phyloP scores from a whole-genome alignment of 2,797 vertebrate genomes.

The Gadopsis marmoratus region DNA sequence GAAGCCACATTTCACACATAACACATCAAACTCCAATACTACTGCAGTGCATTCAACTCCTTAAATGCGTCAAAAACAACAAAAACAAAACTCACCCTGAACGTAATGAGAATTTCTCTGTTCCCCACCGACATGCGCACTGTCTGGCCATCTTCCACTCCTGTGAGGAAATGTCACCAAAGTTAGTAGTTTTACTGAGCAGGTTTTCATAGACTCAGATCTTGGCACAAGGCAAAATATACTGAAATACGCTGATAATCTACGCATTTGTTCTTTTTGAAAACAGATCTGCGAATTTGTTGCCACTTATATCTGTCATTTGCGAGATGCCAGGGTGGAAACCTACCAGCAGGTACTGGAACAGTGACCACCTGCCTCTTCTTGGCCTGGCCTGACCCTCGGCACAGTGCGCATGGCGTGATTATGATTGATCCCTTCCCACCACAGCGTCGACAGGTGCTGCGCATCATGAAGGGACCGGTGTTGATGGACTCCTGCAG shows the following conservation, averaged over 20 bases:
- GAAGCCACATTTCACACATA: constrained; percentile 4
- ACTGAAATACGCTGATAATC: background rate
- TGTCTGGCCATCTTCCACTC: constrained; percentile 93
- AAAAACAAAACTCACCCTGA: constrained; percentile 86
- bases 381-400: constrained; percentile 91
- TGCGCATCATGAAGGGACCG: constrained; percentile 93
- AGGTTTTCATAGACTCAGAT: background rate
- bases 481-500: constrained; percentile 92
- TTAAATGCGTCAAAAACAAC: background rate
- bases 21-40: background rate
- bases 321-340: background rate
- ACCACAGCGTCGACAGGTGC: constrained; percentile 90
- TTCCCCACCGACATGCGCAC: constrained; percentile 92
- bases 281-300: background rate
- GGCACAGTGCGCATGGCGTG: constrained; percentile 87
- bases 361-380: constrained; percentile 90
- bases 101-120: constrained; percentile 93
- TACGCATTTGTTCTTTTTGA: background rate
- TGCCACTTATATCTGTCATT: no score
- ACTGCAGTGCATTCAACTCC: background rate
- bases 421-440: constrained; percentile 89
- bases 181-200: no score
- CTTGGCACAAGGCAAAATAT: background rate
- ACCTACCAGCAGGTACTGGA: constrained; percentile 93
- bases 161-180: constrained; percentile 73